A percentile compares a stretch with the other conserved stretches of the same genome.
Conservation (phyloP, 2,113 vertebrate genomes). For the Forbesichthys papilliferus region DNA sequence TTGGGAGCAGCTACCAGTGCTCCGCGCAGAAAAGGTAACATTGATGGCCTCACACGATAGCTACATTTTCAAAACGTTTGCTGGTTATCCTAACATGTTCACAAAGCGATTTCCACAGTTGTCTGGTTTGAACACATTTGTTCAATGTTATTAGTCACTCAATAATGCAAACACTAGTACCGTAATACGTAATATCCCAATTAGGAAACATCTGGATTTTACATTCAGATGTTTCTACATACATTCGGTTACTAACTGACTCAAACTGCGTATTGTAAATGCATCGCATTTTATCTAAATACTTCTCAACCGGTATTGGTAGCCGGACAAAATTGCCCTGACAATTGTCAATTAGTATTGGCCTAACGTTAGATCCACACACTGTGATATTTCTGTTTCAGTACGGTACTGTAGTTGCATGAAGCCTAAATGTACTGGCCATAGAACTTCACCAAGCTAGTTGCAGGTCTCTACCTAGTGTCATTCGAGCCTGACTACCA, state of each 20-base stretch:
- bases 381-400: not conserved
- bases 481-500: not conserved
- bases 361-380: not conserved
- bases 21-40: slow-evolving; percentile 67
- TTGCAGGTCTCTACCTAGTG: not conserved
- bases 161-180: not conserved
- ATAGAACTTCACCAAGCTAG: not conserved
- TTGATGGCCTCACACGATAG: not conserved
- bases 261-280: too few relatives aligned
- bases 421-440: not conserved
- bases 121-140: too few relatives aligned
- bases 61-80: not conserved
- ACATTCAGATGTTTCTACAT: too few relatives aligned
- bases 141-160: not conserved
- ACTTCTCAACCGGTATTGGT: too few relatives aligned
- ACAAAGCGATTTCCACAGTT: not conserved
- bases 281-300: too few relatives aligned
- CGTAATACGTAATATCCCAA: too few relatives aligned
- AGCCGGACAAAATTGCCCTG: too few relatives aligned
- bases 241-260: too few relatives aligned
- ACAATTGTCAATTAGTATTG: too few relatives aligned
- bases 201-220: too few relatives aligned
- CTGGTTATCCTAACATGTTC: accelerated
- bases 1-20: slow-evolving; percentile 57
- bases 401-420: not conserved